Percentiles rank a stretch among this genome's conserved stretches.
These are phyloP conservation scores for Cephalopholis sonnerati DNA, from an alignment of 2,113 vertebrate genomes.

Conservation along the genomic window DNA sequence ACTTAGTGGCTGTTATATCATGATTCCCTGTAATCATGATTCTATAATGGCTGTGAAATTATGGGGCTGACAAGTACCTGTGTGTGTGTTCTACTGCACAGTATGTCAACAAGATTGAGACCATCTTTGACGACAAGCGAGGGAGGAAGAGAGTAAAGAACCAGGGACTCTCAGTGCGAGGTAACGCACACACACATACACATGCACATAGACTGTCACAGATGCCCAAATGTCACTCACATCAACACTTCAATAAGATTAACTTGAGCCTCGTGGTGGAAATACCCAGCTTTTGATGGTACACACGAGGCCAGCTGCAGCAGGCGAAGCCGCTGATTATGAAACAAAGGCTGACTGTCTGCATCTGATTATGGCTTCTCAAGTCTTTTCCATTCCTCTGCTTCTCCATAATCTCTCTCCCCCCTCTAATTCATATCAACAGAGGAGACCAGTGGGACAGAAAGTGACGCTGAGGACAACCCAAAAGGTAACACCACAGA, in stretches of 20 bases:
- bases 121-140: conserved; percentile 94
- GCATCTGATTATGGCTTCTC: conserved; percentile 62
- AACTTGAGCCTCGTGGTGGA: conserved; percentile 54
- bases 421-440: conserved; percentile 73
- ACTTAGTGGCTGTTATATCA: conserved; percentile 46
- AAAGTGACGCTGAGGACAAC: conserved; percentile 93
- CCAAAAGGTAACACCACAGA: conserved; percentile 87
- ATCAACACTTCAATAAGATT: conserved; percentile 56
- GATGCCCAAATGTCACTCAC: conserved; percentile 47
- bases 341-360: conserved; percentile 71
- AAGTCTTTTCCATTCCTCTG: conserved; percentile 49
- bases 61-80: conserved; percentile 43
- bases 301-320: conserved; percentile 46
- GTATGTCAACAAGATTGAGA: conserved; percentile 93
- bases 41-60: conserved; percentile 56
- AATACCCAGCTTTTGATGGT: conserved; percentile 68
- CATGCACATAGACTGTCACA: conserved; percentile 16
- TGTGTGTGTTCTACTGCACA: conserved; percentile 73
- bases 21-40: conserved; percentile 52
- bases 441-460: conserved; percentile 96
- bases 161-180: conserved; percentile 84
- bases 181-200: conserved; percentile 76
- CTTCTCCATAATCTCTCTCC: conserved; percentile 29
- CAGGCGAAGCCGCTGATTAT: conserved; percentile 51
- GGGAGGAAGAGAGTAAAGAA: conserved; percentile 93